Conservation (phyloP, 2,113 vertebrate genomes). For the Maccullochella peelii region DNA sequence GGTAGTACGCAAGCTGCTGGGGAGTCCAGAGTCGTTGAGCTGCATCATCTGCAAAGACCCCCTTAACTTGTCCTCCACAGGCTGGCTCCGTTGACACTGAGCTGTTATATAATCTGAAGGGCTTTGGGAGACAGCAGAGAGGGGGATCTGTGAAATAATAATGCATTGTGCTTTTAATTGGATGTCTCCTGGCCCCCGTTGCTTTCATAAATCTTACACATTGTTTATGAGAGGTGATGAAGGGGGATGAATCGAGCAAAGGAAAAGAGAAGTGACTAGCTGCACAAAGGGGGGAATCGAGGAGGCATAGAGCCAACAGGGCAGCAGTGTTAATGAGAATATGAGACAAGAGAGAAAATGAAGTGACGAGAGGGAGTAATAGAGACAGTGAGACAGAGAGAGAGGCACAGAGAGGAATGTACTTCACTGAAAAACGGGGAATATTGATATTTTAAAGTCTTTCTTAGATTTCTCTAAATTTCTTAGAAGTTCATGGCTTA, state of each 20-base stretch:
- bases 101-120: constrained; percentile 81
- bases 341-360: constrained; percentile 64
- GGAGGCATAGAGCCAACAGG: constrained; percentile 58
- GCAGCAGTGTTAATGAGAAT: constrained; percentile 73
- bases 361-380: constrained; percentile 61
- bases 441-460: constrained; percentile 57
- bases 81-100: constrained; percentile 73
- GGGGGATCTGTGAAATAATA: constrained; percentile 67
- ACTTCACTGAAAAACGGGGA: constrained; percentile 12
- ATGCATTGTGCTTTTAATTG: constrained; percentile 83
- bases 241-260: constrained; percentile 43
- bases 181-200: constrained; percentile 68
- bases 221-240: constrained; percentile 68
- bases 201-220: constrained; percentile 73
- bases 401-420: constrained; percentile 21
- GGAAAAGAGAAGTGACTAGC: constrained; percentile 28
- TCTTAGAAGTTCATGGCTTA: constrained; percentile 16
- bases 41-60: constrained; percentile 78
- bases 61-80: constrained; percentile 78
- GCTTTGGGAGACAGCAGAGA: constrained; percentile 51
- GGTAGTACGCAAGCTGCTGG: constrained; percentile 67
- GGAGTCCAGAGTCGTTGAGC: constrained; percentile 80
- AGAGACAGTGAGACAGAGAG: constrained; percentile 40
- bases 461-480: constrained; percentile 16
- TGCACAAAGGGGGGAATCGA: constrained; percentile 28